Base-by-base conservation (phyloP, 2,888 invertebrate species). In the Thera obeliscata region DNA sequence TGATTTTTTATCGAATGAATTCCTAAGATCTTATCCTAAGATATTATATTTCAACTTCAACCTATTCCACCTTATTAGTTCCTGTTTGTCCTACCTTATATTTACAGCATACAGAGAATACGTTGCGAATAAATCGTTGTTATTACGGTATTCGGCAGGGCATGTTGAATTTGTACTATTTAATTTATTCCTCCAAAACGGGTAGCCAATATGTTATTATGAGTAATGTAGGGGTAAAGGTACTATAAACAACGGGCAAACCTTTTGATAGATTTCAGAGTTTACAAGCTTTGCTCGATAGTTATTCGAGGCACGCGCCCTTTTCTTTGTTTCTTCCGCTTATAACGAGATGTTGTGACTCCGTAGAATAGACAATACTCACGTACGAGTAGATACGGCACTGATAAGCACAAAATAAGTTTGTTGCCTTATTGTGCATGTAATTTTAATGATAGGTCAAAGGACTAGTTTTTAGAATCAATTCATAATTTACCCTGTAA, bases 301-400 rank as follows among this genome's bases (percentile, higher is more conserved):
- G 76, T 79, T 77, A 92, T 91, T 89, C 92, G 64, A 74, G 81
- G 81, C 93, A 92, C 93, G 93, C 81, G 81, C 82, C 73, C 75
- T 69, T 88, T 91, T 90, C 91, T 92, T 92, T 92, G 91, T 91
- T 91, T 91, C 86, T 82, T 52, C 83, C 87, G 87, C 85, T 86
- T 90, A 90, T 91, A 91, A 92, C 91, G 90, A 91, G 91, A 91
- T 92, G 92, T 92, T 92, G 89, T 91, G 93, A 92, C 91, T 91
- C 88, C 9, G 35, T 46, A 38, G 12, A 11, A 58, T 57, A 54
- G 41, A 43, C 43, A 41, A 60, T 38, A 49, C n/a, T 2, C 22
- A 22, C 22, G 41, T 41, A 41, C 41, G 12, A 5, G 7, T 55
- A 68, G 68, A 68, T 12, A 41, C 55, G 64, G 49, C 41, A 64